A percentile compares a stretch with the other conserved stretches of the same genome.
Evolutionary conservation across 2,888 invertebrate species (phyloP).

Genomic region (Leucania comma): DNA sequence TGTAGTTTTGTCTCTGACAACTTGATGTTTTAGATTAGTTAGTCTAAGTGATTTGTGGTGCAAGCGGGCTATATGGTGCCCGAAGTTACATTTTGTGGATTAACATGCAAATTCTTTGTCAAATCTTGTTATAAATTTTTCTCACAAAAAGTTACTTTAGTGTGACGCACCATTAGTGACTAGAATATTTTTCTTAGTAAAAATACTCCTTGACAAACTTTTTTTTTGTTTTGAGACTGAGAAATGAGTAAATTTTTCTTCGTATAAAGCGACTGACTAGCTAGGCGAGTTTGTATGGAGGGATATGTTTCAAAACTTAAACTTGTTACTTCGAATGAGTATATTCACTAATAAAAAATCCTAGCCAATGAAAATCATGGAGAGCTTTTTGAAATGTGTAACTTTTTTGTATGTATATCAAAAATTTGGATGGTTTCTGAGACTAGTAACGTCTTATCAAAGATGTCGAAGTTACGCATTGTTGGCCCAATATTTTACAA

Average conservation of each 20-base stretch:
- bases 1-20: background rate
- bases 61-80: background rate
- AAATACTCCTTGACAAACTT: background rate
- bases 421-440: constrained; percentile 8
- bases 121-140: too few relatives aligned
- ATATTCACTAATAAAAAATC: constrained; percentile 21
- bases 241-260: background rate
- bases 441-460: background rate
- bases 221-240: background rate
- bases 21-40: constrained; percentile 8
- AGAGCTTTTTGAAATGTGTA: constrained; percentile 17
- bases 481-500: constrained; percentile 27
- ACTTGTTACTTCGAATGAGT: constrained; percentile 11
- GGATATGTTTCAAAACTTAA: background rate
- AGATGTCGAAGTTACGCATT: background rate
- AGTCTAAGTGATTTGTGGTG: background rate
- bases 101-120: too few relatives aligned
- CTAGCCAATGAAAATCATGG: background rate
- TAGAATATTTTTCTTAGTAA: constrained; percentile 16
- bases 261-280: constrained; percentile 1
- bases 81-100: too few relatives aligned
- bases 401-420: background rate
- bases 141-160: too few relatives aligned
- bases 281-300: constrained; percentile 28
- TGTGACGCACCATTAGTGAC: background rate